These are phyloP conservation scores for Gasterosteus nipponicus DNA, from an alignment of 2,113 vertebrate species.

Conservation along the genomic window DNA sequence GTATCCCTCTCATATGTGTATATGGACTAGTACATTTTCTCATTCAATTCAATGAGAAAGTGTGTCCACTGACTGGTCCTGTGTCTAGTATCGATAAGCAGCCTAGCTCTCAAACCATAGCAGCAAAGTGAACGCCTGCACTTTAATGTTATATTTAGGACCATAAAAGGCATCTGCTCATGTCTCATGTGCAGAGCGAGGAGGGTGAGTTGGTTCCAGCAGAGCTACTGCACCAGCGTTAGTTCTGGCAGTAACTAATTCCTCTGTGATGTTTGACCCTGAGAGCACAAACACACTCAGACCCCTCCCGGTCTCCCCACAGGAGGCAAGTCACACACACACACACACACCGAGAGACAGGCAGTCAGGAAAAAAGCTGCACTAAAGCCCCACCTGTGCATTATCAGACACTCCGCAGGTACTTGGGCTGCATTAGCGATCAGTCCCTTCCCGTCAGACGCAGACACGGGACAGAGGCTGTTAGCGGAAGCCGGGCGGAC, in stretches of 20 bases:
- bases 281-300: conserved; percentile 14
- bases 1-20: too few species aligned
- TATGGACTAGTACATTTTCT: too few species aligned
- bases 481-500: conserved; percentile 50
- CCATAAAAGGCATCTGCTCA: conserved; percentile 11
- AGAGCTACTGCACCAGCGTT: conserved; percentile 19
- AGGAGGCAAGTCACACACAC: conserved; percentile 12
- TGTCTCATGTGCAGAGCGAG: not conserved
- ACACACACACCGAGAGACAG: not conserved
- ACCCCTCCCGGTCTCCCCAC: conserved; percentile 18
- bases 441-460: conserved; percentile 40
- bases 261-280: conserved; percentile 34
- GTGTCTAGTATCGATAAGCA: not conserved
- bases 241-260: conserved; percentile 29
- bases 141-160: not conserved
- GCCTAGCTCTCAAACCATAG: not conserved
- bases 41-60: too few species aligned
- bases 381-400: conserved; percentile 37
- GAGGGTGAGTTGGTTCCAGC: conserved; percentile 12
- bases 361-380: conserved; percentile 18
- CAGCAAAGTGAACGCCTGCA: not conserved
- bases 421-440: conserved; percentile 59
- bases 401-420: conserved; percentile 61
- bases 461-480: conserved; percentile 52
- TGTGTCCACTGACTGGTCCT: too few species aligned